Base-by-base conservation (phyloP, 2,113 vertebrate species). In the Cynoglossus semilaevis region DNA sequence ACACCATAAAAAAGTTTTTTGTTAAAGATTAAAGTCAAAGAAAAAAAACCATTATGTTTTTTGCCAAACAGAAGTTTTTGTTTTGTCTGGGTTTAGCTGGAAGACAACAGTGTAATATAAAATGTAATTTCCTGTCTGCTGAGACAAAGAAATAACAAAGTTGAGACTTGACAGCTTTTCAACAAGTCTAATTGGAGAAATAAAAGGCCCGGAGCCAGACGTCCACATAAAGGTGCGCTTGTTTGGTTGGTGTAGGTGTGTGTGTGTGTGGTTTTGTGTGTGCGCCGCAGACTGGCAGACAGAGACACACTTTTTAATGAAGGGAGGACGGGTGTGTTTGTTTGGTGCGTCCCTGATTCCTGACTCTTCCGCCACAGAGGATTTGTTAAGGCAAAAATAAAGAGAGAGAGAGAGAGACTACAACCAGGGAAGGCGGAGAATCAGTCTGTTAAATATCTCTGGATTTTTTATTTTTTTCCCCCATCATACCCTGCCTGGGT, bases 361-460 rank as follows among this genome's bases (percentile, higher is more conserved):
- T 51, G 64, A 61, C 72, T 77, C 70, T 85, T 85, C 82, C 61
- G 61, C 64, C 67, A 42, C 72, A 54, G 72, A 51, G 62, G 74
- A 70, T 41, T 42, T 53, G 72, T 49, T 50, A 67, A 74, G 54
- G 77, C 63, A 49, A 67, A 65, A 15, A 64, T 69, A 74, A 47
- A 69, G 47, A 48, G 22, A 65, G 9, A 65, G 74, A 70, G 61
- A 34, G 13, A 69, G 65, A 84, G 63, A 50, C 22, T 29, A 29
- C 2, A 6, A 29, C 22, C 22, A 29, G 22, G 22, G 22, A n/a
- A n/a, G n/a, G n/a, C n/a, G n/a, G 22, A 29, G 68, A 80, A 77
- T 84, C 82, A 86, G 74, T 80, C 68, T 63, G 79, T 84, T 83
- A 86, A 88, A 88, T 58, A 81, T 88, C 85, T 88, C 66, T 15